These are phyloP conservation scores for Heterochromis multidens DNA, from an alignment of 2,113 vertebrate genomes.

Conservation along the genomic window DNA sequence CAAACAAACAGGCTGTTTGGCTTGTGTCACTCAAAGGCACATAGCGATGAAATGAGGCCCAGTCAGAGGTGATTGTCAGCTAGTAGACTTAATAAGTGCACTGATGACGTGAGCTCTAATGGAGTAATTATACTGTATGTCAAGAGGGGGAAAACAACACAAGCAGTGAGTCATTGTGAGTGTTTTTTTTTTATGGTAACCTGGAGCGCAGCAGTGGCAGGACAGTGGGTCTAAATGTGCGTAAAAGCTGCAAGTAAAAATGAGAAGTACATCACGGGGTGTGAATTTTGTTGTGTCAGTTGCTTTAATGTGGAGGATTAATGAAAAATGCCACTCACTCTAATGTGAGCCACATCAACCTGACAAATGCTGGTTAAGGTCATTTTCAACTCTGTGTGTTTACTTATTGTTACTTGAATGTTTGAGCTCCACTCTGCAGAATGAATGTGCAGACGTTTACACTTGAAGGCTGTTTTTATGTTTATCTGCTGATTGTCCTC, in stretches of 20 bases:
- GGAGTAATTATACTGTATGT: constrained; percentile 50
- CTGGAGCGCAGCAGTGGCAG: not conserved
- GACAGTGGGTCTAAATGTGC: not conserved
- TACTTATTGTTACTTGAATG: not conserved
- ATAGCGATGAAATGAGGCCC: constrained; percentile 65
- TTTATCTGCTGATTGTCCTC: not conserved
- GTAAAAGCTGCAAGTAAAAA: not conserved
- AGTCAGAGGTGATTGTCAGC: constrained; percentile 62
- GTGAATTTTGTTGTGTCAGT: not conserved
- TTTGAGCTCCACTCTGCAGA: not conserved
- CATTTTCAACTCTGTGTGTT: not conserved
- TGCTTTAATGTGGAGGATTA: constrained; percentile 34
- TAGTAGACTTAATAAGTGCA: constrained; percentile 48
- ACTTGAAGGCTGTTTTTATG: not conserved
- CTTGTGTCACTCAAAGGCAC: constrained; percentile 65
- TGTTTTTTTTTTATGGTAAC: not conserved
- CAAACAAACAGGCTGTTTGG: constrained; percentile 71
- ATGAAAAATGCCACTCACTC: not conserved
- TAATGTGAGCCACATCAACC: not conserved
- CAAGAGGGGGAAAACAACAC: constrained; percentile 13
- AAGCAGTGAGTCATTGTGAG: constrained; percentile 28
- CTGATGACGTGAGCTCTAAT: constrained; percentile 54
- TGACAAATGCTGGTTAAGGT: not conserved
- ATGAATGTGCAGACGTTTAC: not conserved
- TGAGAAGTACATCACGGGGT: not conserved